Percentiles rank a stretch among this genome's conserved stretches.
Evolutionary conservation across 2,113 vertebrate species (phyloP).

Genomic region (Empidonax alnorum): DNA sequence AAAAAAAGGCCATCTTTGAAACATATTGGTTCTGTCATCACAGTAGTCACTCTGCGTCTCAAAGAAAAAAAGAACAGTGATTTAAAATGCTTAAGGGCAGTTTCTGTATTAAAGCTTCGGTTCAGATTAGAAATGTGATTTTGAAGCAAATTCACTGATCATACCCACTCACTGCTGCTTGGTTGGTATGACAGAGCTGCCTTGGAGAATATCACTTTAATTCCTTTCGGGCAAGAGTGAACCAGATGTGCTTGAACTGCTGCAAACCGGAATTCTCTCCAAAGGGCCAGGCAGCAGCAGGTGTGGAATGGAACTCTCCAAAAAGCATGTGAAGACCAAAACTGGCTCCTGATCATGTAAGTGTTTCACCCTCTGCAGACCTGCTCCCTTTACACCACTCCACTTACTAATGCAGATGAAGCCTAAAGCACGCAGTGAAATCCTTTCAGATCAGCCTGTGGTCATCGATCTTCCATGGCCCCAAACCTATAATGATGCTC

Average conservation of each 20-base stretch:
- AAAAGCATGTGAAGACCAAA: background rate
- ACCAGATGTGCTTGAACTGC: background rate
- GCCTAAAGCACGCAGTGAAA: background rate
- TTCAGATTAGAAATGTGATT: slow-evolving; percentile 35
- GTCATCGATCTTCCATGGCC: background rate
- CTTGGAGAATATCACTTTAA: background rate
- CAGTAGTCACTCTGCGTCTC: background rate
- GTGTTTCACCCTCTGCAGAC: background rate
- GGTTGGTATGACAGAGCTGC: background rate
- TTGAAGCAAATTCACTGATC: slow-evolving; percentile 10
- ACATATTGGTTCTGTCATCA: background rate
- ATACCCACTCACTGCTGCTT: background rate
- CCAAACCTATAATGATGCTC: background rate
- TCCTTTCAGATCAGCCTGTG: background rate
- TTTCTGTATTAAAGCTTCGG: background rate
- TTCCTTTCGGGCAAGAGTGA: background rate
- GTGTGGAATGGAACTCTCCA: background rate
- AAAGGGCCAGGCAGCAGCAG: background rate
- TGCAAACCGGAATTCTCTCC: background rate
- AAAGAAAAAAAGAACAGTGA: background rate
- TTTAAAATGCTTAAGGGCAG: background rate
- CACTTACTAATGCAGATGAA: accelerated
- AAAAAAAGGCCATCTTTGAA: background rate
- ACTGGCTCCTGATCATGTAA: accelerated
- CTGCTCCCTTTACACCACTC: background rate